These are phyloP conservation scores for Tinea semifulvella DNA, from an alignment of 2,888 invertebrate species.

Conservation along the genomic window DNA sequence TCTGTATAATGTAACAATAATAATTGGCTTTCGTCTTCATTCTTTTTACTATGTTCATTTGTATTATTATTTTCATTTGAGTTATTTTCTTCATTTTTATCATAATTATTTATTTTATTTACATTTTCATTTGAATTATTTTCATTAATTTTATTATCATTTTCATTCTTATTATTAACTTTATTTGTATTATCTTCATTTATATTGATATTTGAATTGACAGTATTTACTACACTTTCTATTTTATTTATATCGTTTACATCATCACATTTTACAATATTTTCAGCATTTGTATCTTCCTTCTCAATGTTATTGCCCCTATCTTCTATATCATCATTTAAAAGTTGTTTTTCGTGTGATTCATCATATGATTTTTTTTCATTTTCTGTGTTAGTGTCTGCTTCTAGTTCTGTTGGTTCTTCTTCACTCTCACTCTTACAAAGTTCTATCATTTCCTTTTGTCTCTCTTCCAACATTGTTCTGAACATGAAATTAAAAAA, in stretches of 20 bases:
- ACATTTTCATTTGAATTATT: not conserved
- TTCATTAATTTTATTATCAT: not conserved
- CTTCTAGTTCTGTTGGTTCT: slow-evolving; percentile 11
- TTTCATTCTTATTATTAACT: not conserved
- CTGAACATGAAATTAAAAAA: slow-evolving; percentile 48
- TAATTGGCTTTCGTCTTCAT: slow-evolving; percentile 11
- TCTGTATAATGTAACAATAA: slow-evolving; percentile 16
- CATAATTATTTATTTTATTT: not conserved
- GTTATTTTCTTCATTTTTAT: slow-evolving; percentile 5
- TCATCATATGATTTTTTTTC: not conserved
- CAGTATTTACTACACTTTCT: not conserved
- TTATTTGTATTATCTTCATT: not conserved
- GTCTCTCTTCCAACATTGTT: slow-evolving; percentile 73
- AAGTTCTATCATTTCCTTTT: slow-evolving; percentile 77
- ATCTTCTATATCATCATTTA: slow-evolving; percentile 3
- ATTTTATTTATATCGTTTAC: not conserved
- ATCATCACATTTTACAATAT: not conserved
- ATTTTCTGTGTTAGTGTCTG: not conserved
- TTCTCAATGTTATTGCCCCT: not conserved
- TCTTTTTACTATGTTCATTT: not conserved
- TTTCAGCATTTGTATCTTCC: not conserved
- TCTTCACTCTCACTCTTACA: slow-evolving; percentile 76
- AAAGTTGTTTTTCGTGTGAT: not conserved
- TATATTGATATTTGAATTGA: not conserved
- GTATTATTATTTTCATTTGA: not conserved